Base-by-base conservation (phyloP, 2,797 vertebrate species). In the Syndactyla subalaris region DNA sequence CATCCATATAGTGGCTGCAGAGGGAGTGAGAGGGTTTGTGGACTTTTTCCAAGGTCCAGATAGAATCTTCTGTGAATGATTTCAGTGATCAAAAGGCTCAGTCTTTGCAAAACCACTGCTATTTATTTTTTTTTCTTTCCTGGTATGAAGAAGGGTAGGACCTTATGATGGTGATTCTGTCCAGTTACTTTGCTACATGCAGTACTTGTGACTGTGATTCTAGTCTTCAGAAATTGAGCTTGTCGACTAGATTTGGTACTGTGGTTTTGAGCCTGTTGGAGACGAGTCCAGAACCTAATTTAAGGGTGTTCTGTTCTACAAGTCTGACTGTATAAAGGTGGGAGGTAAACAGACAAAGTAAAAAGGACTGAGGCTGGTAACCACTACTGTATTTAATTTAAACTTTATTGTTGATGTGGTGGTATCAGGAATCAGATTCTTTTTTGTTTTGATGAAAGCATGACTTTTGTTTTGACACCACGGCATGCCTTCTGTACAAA, bases 401-500 rank as follows among this genome's bases (percentile, higher is more conserved):
- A 43, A 46, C 17, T 36, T 38, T 21, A 7, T 46, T 27, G 45
- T 57, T 89, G 54, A 55, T 92, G 61, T 54, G 49, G 61, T 88
- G 21, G 29, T 85, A 58, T 80, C 61, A 59, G 29, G 85, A 86
- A 90, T 93, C 51, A 78, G 57, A 30, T 45, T 82, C 14, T 26
- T 2, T 65, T 89, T 84, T 88, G 73, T 82, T 87, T 81, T 73
- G 86, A 77, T 82, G 80, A 75, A 93, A 86, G 66, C 34, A 23
- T 59, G 76, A 48, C 43, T 87, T 95, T 95, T 95, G 88, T 95
- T 92, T 89, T 79, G 82, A 72, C 52, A 76, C 75, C 21, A 52
- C 48, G 70, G 29, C 66, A 26, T 88, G 66, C 73, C 75, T 85
- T 71, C 51, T 76, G 0, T 84, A 93, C 15, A 41, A 80, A 85